These are phyloP conservation scores for Marronus borbonicus DNA, from an alignment of 2,888 invertebrate genomes.

Conservation along the genomic window DNA sequence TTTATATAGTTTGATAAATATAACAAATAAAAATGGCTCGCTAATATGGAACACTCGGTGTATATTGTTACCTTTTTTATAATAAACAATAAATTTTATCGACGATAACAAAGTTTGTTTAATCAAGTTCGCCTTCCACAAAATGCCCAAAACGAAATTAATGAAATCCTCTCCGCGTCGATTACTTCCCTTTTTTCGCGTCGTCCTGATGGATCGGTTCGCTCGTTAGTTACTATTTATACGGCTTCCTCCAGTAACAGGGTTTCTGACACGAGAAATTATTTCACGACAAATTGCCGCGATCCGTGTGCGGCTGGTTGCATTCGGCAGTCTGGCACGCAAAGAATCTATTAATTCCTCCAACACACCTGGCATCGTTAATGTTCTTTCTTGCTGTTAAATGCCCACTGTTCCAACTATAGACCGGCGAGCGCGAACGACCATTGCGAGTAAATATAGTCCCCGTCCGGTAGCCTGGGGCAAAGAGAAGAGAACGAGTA, in stretches of 20 bases:
- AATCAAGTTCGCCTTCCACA: neutral
- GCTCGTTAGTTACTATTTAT: slow-evolving; percentile 33
- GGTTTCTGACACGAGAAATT: slow-evolving; percentile 26
- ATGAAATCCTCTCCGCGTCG: neutral
- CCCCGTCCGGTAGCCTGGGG: neutral
- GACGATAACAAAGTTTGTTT: too few relatives aligned
- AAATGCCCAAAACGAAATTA: neutral
- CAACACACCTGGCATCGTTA: slow-evolving; percentile 37
- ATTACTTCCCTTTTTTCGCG: neutral
- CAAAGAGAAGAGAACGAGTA: slow-evolving; percentile 4
- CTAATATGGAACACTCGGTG: too few relatives aligned
- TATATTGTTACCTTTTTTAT: too few relatives aligned
- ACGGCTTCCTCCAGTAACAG: slow-evolving; percentile 22
- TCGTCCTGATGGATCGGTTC: slow-evolving; percentile 5
- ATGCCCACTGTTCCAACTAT: slow-evolving; percentile 28
- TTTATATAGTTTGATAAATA: too few relatives aligned
- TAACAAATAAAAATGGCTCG: too few relatives aligned
- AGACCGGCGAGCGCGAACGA: neutral
- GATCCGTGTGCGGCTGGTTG: slow-evolving; percentile 19
- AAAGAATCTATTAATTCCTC: slow-evolving; percentile 37
- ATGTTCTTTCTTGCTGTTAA: slow-evolving; percentile 33
- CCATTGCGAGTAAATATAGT: slow-evolving; percentile 9
- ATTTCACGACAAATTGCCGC: slow-evolving; percentile 37
- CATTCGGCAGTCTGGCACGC: slow-evolving; percentile 39
- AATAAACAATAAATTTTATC: too few relatives aligned